phyloP scores from a whole-genome alignment of 2,113 vertebrate species.

The Gasterosteus nipponicus region DNA sequence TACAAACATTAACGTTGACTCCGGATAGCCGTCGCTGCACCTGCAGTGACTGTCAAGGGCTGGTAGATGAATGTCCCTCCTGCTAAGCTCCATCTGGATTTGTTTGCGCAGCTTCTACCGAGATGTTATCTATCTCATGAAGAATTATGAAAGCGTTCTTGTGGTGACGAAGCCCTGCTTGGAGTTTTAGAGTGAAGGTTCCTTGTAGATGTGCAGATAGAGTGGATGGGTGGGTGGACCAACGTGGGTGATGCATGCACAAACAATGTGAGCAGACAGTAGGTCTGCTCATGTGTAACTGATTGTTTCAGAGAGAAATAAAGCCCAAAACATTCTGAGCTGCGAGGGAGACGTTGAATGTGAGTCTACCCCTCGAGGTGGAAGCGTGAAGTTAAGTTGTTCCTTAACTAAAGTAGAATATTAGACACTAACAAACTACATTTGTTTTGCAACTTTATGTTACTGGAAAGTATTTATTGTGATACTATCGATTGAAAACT shows the following conservation, averaged over 20 bases:
- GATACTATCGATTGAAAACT: not conserved
- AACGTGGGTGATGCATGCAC: slow-evolving; percentile 1
- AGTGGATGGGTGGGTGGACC: not conserved
- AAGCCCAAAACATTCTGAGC: not conserved
- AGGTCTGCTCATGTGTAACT: not conserved
- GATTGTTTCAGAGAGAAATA: not conserved
- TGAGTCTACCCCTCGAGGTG: slow-evolving; percentile 8
- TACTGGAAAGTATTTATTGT: not conserved
- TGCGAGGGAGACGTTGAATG: not conserved
- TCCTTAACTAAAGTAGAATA: not conserved
- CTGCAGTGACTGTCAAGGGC: slow-evolving; percentile 10
- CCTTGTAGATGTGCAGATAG: slow-evolving; percentile 1
- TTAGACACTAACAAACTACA: not conserved
- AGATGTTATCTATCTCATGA: slow-evolving; percentile 23
- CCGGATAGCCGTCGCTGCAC: not conserved
- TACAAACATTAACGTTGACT: not conserved
- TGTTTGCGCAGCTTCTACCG: slow-evolving; percentile 32
- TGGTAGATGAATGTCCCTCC: slow-evolving; percentile 3
- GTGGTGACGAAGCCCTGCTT: slow-evolving; percentile 13
- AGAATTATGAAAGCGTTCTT: slow-evolving; percentile 20
- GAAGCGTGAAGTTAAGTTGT: not conserved
- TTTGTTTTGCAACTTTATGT: not conserved
- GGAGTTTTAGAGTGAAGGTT: not conserved
- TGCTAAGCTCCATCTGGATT: slow-evolving; percentile 19
- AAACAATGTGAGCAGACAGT: not conserved